phyloP scores from a whole-genome alignment of 2,888 invertebrate genomes.

The Reticulitermes lucifugus region DNA sequence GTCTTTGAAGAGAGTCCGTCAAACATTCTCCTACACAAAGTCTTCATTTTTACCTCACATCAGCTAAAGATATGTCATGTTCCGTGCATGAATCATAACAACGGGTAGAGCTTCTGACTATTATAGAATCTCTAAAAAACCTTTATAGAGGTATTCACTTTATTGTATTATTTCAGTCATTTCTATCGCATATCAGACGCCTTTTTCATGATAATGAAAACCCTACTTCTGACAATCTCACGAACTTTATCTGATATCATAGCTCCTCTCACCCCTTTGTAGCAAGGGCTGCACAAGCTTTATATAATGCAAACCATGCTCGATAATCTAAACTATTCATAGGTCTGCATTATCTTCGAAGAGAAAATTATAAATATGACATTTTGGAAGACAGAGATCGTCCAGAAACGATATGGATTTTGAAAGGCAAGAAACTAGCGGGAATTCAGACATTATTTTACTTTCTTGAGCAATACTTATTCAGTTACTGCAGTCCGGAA shows the following conservation, averaged over 20 bases:
- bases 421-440: background rate
- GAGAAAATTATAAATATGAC: background rate
- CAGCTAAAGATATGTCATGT: no score
- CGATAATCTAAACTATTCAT: background rate
- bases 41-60: no score
- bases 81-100: no score
- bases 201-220: no score
- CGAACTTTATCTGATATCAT: background rate
- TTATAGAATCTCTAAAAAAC: no score
- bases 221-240: background rate
- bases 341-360: background rate
- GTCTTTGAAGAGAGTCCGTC: no score
- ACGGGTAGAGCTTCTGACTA: no score
- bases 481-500: background rate
- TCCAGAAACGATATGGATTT: background rate
- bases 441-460: background rate
- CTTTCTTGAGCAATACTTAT: background rate
- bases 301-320: background rate
- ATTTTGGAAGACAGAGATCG: background rate
- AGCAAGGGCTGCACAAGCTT: background rate
- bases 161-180: no score
- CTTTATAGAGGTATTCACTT: no score
- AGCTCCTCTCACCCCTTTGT: background rate
- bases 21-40: no score
- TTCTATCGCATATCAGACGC: no score